phyloP scores from a whole-genome alignment of 2,888 invertebrate species.

The Sarcophaga subvicina region DNA sequence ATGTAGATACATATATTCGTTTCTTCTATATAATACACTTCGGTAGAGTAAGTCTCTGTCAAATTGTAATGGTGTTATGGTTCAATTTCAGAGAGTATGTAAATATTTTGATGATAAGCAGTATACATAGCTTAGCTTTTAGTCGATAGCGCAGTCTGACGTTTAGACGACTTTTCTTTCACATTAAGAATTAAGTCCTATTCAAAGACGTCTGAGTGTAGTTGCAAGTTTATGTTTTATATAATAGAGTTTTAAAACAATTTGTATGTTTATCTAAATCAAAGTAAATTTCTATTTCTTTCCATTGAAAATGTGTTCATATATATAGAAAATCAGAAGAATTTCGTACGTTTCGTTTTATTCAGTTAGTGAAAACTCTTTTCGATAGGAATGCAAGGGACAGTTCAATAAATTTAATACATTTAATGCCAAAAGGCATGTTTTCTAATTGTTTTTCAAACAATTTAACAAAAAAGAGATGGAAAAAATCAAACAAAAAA shows the following conservation, averaged over 20 bases:
- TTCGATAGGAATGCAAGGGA: conserved; percentile 49
- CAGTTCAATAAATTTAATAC: conserved; percentile 62
- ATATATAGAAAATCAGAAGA: conserved; percentile 9
- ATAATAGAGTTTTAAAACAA: conserved; percentile 63
- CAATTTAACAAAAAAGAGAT: conserved; percentile 43
- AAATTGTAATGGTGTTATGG: too few relatives aligned
- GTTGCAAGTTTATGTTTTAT: conserved; percentile 25
- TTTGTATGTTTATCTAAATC: conserved; percentile 59
- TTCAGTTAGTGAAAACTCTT: conserved; percentile 52
- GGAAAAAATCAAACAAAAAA: conserved; percentile 4
- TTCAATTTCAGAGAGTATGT: too few relatives aligned
- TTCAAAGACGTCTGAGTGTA: not conserved
- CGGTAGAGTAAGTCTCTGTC: not conserved
- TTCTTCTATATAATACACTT: conserved; percentile 5
- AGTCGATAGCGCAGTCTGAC: too few relatives aligned
- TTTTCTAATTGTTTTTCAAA: conserved; percentile 59
- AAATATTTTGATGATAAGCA: too few relatives aligned
- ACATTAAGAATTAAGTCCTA: not conserved
- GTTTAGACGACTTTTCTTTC: not conserved
- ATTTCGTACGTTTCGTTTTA: conserved; percentile 50
- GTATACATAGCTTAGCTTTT: too few relatives aligned
- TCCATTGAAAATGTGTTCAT: conserved; percentile 21
- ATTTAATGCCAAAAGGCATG: conserved; percentile 57
- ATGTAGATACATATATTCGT: conserved; percentile 11
- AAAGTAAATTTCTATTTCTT: conserved; percentile 35